These are phyloP conservation scores for Urophycis tenuis DNA, from an alignment of 2,797 vertebrate species.

Conservation along the genomic window DNA sequence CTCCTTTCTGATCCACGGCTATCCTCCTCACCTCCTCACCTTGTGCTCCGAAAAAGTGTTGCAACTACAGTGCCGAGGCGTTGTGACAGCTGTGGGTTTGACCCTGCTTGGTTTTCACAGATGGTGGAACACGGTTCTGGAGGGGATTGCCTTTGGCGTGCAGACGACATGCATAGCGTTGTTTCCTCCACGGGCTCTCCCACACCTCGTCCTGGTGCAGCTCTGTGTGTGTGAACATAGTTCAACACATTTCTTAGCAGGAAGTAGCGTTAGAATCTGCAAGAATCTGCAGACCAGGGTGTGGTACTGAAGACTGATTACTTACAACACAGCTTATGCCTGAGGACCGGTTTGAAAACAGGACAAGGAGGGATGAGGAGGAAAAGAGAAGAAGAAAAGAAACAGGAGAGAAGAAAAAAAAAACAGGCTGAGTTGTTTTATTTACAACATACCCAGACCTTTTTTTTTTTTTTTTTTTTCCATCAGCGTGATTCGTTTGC, in stretches of 20 bases:
- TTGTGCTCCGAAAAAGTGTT: neutral
- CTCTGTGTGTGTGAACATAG: neutral
- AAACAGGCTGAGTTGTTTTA: neutral
- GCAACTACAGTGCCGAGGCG: neutral
- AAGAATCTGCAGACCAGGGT: neutral
- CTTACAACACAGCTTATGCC: slow-evolving; percentile 9
- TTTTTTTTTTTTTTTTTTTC: neutral
- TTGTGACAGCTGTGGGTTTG: neutral
- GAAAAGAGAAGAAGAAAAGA: neutral
- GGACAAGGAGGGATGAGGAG: neutral
- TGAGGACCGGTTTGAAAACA: neutral
- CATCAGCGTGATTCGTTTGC: neutral
- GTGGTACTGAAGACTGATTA: slow-evolving; percentile 8
- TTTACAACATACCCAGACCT: neutral
- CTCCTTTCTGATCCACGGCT: neutral
- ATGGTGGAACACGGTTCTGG: neutral
- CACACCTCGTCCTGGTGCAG: neutral
- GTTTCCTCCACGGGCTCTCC: neutral
- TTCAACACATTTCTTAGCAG: neutral
- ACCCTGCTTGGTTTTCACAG: neutral
- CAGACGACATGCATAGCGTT: neutral
- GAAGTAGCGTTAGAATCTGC: neutral
- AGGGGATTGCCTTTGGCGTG: neutral
- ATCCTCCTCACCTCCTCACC: neutral
- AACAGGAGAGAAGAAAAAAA: too few relatives aligned